A percentile compares a stretch with the other conserved stretches of the same genome.
Evolutionary conservation across 2,113 vertebrate species (phyloP).

Genomic region (Fregetta grallaria): DNA sequence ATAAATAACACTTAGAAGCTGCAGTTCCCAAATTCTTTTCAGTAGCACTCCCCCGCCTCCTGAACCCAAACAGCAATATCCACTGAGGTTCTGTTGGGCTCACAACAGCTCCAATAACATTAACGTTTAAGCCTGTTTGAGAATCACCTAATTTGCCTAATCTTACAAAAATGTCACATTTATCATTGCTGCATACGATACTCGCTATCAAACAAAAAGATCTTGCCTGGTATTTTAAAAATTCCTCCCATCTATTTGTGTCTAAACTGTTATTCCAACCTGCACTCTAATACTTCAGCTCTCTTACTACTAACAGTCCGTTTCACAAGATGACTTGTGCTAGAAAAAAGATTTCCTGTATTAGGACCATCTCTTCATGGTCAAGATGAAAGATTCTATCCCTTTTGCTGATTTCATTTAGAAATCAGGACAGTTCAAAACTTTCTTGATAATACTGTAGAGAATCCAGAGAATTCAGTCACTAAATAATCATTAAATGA

Average conservation of each 20-base stretch:
- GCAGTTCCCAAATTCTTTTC: neutral
- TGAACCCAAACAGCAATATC: neutral
- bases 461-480: neutral
- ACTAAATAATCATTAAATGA: neutral
- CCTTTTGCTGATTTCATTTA: neutral
- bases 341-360: neutral
- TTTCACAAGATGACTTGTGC: neutral
- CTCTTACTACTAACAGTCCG: neutral
- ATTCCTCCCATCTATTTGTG: neutral
- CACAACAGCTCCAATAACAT: too few relatives aligned
- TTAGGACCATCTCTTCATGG: neutral
- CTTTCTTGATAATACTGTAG: neutral
- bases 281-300: neutral
- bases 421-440: neutral
- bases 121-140: neutral
- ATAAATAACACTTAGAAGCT: neutral
- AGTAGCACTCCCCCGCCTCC: neutral
- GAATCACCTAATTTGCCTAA: neutral
- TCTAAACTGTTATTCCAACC: neutral
- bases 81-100: neutral
- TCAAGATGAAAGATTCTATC: neutral
- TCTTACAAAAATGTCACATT: neutral
- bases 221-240: neutral
- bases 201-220: neutral
- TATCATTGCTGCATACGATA: neutral